Base-by-base conservation (phyloP, 2,797 vertebrate species). In the Phoeniculus purpureus region DNA sequence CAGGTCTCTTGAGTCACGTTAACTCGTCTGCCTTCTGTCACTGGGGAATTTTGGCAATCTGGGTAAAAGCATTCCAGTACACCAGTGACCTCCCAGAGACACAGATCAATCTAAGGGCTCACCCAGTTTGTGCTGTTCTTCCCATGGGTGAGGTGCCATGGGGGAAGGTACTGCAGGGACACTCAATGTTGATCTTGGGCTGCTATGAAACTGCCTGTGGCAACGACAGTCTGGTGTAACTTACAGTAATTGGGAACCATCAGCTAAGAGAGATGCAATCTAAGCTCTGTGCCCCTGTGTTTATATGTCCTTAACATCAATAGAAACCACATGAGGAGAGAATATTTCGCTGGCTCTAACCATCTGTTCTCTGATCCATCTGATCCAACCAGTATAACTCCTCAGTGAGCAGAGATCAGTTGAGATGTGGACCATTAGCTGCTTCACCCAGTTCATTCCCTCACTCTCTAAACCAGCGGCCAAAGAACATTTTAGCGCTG, bases 381-480 rank as follows among this genome's bases (percentile, higher is more conserved):
- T 56, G 40, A 84, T 66, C 40, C 1, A 5, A 43, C 43, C 1
- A 2, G 18, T 2, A 64, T 67, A 68, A 32, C 68, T 45, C 27
- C 61, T 15, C 54, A 65, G 78, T 7, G 9, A 81, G 86, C 79
- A 87, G 43, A 58, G 58, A 59, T 77, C 48, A 29, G 25, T 1
- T 56, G 64, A 86, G 72, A 77, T 31, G 43, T 51, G 71, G 67
- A 67, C 85, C 83, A 90, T 79, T 67, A 79, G 67, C 87, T 88
- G 2, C 77, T 90, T 84, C 81, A 65, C 48, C 29, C 68, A 72
- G 56, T 61, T 61, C 72, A 31, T 51, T 65, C 75, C 18, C 55
- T 75, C 71, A 88, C 85, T 71, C 81, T 82, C 82, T 81, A 87
- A 88, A 90, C 64, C 34, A 56, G 59, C 59, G 45, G 79, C 70